These are phyloP conservation scores for Ginglymostoma cirratum DNA, from an alignment of 2,113 vertebrate genomes.

Conservation along the genomic window DNA sequence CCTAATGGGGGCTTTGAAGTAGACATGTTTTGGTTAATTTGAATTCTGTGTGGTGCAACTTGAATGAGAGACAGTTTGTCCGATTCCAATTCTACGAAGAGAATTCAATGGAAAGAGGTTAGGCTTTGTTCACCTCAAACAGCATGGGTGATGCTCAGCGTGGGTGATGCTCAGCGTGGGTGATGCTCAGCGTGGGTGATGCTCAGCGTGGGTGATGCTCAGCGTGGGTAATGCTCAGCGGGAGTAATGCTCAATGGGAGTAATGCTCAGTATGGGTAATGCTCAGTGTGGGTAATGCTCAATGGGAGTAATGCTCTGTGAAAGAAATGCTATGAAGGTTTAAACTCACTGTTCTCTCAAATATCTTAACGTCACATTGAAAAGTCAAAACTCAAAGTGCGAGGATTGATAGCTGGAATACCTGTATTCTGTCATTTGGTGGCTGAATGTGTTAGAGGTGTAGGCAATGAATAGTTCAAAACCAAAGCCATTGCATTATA, in stretches of 20 bases:
- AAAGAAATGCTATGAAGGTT: background rate
- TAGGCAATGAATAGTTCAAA: background rate
- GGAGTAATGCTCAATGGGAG: too few relatives aligned
- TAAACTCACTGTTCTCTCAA: background rate
- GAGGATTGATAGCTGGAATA: background rate
- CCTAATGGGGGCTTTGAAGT: background rate
- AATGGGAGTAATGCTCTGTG: too few relatives aligned
- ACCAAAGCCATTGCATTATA: background rate
- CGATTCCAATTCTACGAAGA: background rate
- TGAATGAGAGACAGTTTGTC: background rate
- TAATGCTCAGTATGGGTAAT: too few relatives aligned
- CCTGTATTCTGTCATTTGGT: background rate
- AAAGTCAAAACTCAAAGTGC: background rate
- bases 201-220: too few relatives aligned
- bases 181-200: too few relatives aligned
- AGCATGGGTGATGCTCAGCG: too few relatives aligned
- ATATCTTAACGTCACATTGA: background rate
- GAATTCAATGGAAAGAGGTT: background rate
- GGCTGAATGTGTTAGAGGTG: background rate
- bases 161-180: too few relatives aligned
- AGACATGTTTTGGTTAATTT: background rate
- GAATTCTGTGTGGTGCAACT: background rate
- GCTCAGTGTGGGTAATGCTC: too few relatives aligned
- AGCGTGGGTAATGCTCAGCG: too few relatives aligned
- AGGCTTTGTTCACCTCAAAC: background rate